Evolutionary conservation across 2,113 vertebrate species (phyloP).

Genomic region (Cervus canadensis): DNA sequence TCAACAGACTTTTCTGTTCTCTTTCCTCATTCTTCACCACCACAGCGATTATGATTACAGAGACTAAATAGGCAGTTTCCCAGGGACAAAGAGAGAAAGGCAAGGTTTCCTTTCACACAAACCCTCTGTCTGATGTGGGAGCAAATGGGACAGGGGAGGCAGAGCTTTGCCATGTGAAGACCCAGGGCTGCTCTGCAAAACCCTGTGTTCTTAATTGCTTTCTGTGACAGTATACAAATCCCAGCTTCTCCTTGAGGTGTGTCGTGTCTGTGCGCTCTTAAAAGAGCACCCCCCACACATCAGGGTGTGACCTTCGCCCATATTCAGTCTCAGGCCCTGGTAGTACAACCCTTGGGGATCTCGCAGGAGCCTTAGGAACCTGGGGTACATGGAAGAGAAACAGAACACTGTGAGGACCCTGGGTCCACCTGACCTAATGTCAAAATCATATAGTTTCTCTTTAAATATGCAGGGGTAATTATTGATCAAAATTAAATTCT

Average conservation of each 20-base stretch:
- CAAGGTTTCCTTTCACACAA: background rate
- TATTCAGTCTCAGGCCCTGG: background rate
- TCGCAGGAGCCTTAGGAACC: background rate
- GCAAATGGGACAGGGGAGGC: rapidly evolving
- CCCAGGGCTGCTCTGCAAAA: background rate
- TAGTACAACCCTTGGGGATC: too few species aligned
- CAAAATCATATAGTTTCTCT: background rate
- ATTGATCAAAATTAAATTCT: background rate
- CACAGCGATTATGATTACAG: too few species aligned
- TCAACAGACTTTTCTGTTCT: background rate
- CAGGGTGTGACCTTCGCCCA: background rate
- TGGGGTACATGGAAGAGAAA: background rate
- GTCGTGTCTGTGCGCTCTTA: background rate
- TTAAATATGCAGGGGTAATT: background rate
- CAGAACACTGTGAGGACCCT: background rate
- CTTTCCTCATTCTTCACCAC: background rate
- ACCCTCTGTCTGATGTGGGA: background rate
- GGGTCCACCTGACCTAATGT: background rate
- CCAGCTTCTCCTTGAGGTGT: background rate
- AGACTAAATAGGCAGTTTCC: background rate
- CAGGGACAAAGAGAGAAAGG: background rate
- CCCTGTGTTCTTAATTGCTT: background rate
- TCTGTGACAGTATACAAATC: background rate
- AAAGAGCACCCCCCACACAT: background rate
- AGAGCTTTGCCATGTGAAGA: background rate